Base-by-base conservation (phyloP, 2,888 invertebrate species). In the Holacanthella duospinosa region DNA sequence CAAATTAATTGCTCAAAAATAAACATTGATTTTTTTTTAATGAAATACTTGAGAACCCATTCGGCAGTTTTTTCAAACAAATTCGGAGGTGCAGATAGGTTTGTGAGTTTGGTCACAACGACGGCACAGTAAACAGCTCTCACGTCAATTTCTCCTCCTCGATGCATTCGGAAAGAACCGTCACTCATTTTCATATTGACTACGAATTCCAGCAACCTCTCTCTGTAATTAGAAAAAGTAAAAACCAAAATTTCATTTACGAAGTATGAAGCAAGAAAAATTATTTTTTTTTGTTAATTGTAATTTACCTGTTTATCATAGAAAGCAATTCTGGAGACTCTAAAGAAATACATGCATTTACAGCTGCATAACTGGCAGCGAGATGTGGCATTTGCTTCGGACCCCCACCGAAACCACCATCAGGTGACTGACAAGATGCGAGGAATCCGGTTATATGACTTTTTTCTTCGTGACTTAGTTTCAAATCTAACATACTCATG, bases 41-140 rank as follows among this genome's bases (percentile, higher is more conserved):
- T 1, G 2, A 26, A 9, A 59, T 75, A 85, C 82, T 82, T 81
- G 29, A 87, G 83, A 74, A 99, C 86, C 96, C 96, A 99, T 75
- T 93, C 88, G 0, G 89, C 89, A 16, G 93, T 89, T 60, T 86
- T 85, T 68, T 87, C 85, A 79, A 93, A 92, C 66, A 99, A 79
- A 36, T 85, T 84, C 66, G 85, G 86, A 60, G 88, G 82, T 25
- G 48, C 63, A n/a, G 48, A 21, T 16, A 69, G 57, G 74, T 90
- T 88, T 2, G 91, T 88, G 58, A 97, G 78, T 76, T 87, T 88
- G 19, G 96, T 94, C 60, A 92, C 88, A 65, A 91, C 86, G 44
- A 93, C 80, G 25, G 97, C 97, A 82, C 97, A 97, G 76, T 99
- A 99, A n/a, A 88, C 89, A 6, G 96, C 96, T 73, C 99, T 83